Base-by-base conservation (phyloP, 2,888 invertebrate species). In the Ophion costatus region DNA sequence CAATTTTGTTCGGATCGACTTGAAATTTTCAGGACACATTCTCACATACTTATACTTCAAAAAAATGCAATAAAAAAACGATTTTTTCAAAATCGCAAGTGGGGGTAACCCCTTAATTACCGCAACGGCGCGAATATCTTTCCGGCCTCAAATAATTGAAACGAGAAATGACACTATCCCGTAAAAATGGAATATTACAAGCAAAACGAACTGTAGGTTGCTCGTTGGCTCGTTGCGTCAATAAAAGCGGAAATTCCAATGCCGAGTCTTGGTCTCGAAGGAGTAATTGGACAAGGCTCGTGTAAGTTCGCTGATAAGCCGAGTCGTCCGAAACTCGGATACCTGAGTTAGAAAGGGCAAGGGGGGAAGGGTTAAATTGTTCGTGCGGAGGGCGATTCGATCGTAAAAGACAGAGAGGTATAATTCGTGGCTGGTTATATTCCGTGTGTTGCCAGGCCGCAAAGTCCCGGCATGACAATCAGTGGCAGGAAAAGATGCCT, bases 371-470 rank as follows among this genome's bases (percentile, higher is more conserved):
- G 79, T 33, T 5, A 61, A 57, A 38, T 10, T 56, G 51, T 71
- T 38, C 59, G 86, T 83, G 87, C 87, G 86, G 84, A 84, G 86
- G 83, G 77, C 75, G 22, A 94, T 76, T 38, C 63, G 57, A 69
- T 64, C 73, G 42, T 59, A 45, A 59, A 66, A 6, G n/a, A 80
- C 14, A 73, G 7, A 17, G 56, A 71, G 63, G 10, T 42, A 24
- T 17, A n/a, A 22, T 56, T 80, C 94, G 94, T 84, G 81, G 93
- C 93, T 94, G 94, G 94, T 59, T 56, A 38, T 61, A 22, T 74
- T 42, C 63, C 94, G 95, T 94, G 95, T 95, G 90, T 90, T 90
- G 89, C 89, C 90, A 90, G 86, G 90, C 89, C 88, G 86, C 83
- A 78, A 82, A 69, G 85, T 61, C 71, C 22, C 56, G 70, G 79